phyloP scores from a whole-genome alignment of 2,888 invertebrate species.

The Limulus polyphemus region DNA sequence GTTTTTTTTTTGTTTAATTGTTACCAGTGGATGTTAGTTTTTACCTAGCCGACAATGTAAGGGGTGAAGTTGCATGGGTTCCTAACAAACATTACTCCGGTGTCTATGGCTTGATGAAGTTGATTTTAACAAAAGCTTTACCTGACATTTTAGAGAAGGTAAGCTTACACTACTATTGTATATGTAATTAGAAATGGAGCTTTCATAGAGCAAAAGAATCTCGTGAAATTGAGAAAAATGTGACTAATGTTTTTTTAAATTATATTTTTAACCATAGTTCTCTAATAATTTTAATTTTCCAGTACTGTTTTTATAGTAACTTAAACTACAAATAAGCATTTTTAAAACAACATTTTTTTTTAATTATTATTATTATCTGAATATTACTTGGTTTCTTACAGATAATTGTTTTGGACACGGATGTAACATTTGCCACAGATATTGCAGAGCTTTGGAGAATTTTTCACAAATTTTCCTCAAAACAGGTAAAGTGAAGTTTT shows the following conservation, averaged over 20 bases:
- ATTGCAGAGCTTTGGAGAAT: conserved; percentile 64
- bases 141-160: conserved; percentile 53
- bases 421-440: conserved; percentile 68
- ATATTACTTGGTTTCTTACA: conserved; percentile 23
- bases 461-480: conserved; percentile 54
- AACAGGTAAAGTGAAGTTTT: conserved; percentile 44
- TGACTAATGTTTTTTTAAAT: too few species aligned
- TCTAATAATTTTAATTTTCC: too few species aligned
- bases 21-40: conserved; percentile 53
- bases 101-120: conserved; percentile 68
- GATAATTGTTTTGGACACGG: conserved; percentile 68
- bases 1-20: too few species aligned
- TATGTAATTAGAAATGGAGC: too few species aligned
- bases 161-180: background rate
- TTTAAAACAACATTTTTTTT: too few species aligned
- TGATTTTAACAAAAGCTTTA: conserved; percentile 63
- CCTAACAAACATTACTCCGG: conserved; percentile 86
- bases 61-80: conserved; percentile 66
- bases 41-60: conserved; percentile 51
- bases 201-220: too few species aligned
- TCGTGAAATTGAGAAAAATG: too few species aligned
- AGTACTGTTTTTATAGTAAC: too few species aligned
- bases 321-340: too few species aligned
- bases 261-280: too few species aligned
- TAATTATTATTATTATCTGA: too few species aligned